Percentiles rank a stretch among this genome's conserved stretches.
Conservation (phyloP, 2,797 vertebrate genomes). For the Austrolebias charrua region DNA sequence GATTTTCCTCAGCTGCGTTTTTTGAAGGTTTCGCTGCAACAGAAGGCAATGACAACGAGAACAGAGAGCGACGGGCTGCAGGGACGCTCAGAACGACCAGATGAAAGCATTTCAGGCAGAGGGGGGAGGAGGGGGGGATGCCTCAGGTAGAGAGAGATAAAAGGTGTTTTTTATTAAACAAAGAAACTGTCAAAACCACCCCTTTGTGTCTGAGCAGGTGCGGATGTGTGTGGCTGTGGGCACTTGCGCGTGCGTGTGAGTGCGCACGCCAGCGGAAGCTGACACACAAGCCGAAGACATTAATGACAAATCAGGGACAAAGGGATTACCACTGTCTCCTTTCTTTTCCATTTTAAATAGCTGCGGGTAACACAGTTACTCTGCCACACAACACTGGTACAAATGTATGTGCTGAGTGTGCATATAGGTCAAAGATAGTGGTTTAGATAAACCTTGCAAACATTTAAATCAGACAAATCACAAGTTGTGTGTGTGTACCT, state of each 20-base stretch:
- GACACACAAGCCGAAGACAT: constrained; percentile 64
- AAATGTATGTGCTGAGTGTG: constrained; percentile 37
- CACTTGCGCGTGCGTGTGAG: constrained; percentile 32
- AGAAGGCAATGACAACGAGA: constrained; percentile 57
- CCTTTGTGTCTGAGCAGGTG: constrained; percentile 67
- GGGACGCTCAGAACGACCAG: constrained; percentile 45
- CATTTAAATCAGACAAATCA: not conserved
- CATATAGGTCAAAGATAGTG: constrained; percentile 28
- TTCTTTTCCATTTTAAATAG: constrained; percentile 71
- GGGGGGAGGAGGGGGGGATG: constrained; percentile 45
- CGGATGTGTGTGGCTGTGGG: constrained; percentile 37
- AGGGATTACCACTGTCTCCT: constrained; percentile 79
- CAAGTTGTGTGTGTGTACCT: constrained; percentile 78
- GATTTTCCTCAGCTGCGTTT: constrained; percentile 23
- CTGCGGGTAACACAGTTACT: constrained; percentile 69
- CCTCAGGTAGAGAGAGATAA: constrained; percentile 77
- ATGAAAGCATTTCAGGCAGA: constrained; percentile 67
- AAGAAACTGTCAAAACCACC: constrained; percentile 75
- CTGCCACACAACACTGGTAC: constrained; percentile 40
- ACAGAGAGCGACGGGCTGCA: constrained; percentile 55
- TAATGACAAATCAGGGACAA: constrained; percentile 79
- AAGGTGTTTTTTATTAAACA: constrained; percentile 76
- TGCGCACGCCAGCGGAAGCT: constrained; percentile 47
- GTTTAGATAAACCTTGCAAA: constrained; percentile 20
- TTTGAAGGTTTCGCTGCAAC: constrained; percentile 44